Evolutionary conservation across 2,888 invertebrate species (phyloP).

Genomic region (Autographa pulchrina): DNA sequence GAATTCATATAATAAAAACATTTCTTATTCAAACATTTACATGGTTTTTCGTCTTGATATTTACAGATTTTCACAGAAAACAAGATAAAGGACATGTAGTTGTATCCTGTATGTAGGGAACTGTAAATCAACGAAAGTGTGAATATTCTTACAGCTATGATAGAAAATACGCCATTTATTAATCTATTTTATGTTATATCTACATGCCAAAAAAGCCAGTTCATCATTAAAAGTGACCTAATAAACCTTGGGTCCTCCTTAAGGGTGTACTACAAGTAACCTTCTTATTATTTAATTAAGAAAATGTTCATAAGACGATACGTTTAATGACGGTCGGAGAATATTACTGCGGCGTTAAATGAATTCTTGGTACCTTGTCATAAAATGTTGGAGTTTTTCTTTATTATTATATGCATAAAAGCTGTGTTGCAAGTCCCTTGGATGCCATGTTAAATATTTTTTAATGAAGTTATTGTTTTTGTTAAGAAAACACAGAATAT

Average conservation of each 20-base stretch:
- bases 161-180: not conserved
- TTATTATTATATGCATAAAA: not conserved
- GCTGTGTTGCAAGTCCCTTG: not conserved
- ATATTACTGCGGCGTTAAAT: not conserved
- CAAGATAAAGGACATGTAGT: too few relatives aligned
- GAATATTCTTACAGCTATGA: too few relatives aligned
- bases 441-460: too few relatives aligned
- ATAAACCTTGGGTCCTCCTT: not conserved
- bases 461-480: too few relatives aligned
- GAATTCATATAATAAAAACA: too few relatives aligned
- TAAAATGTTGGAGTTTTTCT: not conserved
- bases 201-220: not conserved
- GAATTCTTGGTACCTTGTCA: not conserved
- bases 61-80: too few relatives aligned
- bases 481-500: too few relatives aligned
- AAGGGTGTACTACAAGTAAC: not conserved
- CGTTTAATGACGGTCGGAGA: conserved; percentile 1
- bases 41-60: too few relatives aligned
- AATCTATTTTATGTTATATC: not conserved
- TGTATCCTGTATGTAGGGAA: too few relatives aligned
- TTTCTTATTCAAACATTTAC: too few relatives aligned
- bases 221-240: not conserved
- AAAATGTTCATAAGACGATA: conserved; percentile 1
- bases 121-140: too few relatives aligned
- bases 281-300: conserved; percentile 4